Conservation (phyloP, 2,888 invertebrate genomes). For the Cephus nigrinus region DNA sequence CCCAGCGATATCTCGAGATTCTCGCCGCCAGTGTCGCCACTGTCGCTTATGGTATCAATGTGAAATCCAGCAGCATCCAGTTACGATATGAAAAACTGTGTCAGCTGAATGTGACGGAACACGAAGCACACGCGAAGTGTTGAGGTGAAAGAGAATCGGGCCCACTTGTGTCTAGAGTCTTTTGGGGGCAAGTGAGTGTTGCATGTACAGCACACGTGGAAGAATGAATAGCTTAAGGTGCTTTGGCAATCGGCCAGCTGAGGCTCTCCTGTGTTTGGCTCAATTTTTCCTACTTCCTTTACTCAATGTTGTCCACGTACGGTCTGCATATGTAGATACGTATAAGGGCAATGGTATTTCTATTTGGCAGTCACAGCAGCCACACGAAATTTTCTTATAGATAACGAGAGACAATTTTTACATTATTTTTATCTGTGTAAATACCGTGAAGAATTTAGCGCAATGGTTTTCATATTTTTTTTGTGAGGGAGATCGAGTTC, state of each 20-base stretch:
- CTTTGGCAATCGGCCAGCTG: conserved; percentile 51
- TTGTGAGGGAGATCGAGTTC: no score
- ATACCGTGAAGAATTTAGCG: no score
- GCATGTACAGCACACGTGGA: conserved; percentile 29
- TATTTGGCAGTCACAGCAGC: no score
- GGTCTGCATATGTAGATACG: conserved; percentile 27
- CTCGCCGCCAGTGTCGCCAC: no score
- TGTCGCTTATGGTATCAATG: no score
- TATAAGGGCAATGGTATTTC: no score
- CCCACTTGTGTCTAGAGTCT: not conserved
- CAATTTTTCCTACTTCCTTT: conserved; percentile 46
- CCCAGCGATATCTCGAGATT: no score
- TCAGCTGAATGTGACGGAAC: conserved; percentile 25
- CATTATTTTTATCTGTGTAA: no score
- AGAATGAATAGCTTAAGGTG: conserved; percentile 40
- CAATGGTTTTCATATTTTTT: no score
- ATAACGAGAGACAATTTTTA: no score
- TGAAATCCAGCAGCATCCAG: not conserved
- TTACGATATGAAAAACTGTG: conserved; percentile 23
- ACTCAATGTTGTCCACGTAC: conserved; percentile 21
- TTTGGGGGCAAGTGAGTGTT: not conserved
- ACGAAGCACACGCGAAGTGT: conserved; percentile 19
- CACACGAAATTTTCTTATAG: no score
- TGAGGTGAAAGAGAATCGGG: conserved; percentile 14
- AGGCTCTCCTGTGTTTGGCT: conserved; percentile 46